Evolutionary conservation across 2,888 invertebrate genomes (phyloP).

Genomic region (Teleogryllus oceanicus): DNA sequence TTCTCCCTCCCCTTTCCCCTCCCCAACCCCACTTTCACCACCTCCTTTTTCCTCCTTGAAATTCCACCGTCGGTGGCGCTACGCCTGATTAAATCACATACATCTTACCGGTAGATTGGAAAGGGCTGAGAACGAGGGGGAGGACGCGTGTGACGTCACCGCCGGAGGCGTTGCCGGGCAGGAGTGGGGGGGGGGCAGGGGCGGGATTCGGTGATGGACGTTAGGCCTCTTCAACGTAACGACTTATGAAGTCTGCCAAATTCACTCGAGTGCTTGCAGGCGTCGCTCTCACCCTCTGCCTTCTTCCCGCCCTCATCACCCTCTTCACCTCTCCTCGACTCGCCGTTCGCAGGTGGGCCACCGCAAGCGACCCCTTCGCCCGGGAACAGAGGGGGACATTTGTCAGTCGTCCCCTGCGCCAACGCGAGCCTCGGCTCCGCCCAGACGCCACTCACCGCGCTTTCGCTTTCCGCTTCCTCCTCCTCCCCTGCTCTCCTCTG

Average conservation of each 20-base stretch:
- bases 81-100: slow-evolving; percentile 37
- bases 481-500: background rate
- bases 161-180: too few relatives aligned
- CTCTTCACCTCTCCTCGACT: too few relatives aligned
- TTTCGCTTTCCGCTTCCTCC: background rate
- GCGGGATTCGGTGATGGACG: background rate
- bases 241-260: slow-evolving; percentile 36
- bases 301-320: too few relatives aligned
- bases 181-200: background rate
- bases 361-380: too few relatives aligned
- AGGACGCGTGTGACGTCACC: background rate
- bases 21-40: background rate
- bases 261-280: slow-evolving; percentile 27
- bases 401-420: too few relatives aligned
- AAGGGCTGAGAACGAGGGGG: slow-evolving; percentile 27
- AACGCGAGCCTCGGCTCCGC: too few relatives aligned
- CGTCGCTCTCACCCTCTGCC: background rate
- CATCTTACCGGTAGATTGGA: slow-evolving; percentile 35
- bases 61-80: slow-evolving; percentile 27
- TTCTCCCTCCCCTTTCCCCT: too few relatives aligned
- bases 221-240: slow-evolving; percentile 27
- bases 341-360: too few relatives aligned
- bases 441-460: too few relatives aligned
- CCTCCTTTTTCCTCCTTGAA: background rate
- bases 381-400: too few relatives aligned